Evolutionary conservation across 2,797 vertebrate genomes (phyloP).

Genomic region (Xerus rutilus): DNA sequence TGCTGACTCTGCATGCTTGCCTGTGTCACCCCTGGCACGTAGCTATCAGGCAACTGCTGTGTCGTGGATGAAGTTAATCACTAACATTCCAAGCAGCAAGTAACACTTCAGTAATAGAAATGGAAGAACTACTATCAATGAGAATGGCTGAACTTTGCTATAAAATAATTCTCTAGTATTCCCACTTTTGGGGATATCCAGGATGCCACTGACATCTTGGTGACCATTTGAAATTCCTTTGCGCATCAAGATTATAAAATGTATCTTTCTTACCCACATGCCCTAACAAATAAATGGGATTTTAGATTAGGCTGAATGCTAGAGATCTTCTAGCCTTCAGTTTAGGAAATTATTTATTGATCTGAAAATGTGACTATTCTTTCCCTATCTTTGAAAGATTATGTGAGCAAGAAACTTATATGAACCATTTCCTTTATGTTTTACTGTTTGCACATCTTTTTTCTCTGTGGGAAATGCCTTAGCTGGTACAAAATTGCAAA

Average conservation of each 20-base stretch:
- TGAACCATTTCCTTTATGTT: neutral
- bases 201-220: neutral
- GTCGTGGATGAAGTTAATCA: neutral
- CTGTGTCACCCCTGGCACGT: neutral
- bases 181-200: neutral
- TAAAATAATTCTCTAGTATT: neutral
- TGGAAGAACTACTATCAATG: neutral
- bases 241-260: slow-evolving; percentile 6
- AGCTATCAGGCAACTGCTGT: neutral
- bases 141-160: neutral
- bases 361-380: neutral
- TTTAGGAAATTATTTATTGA: slow-evolving; percentile 38
- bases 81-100: neutral
- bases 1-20: neutral
- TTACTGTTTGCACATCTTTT: slow-evolving; percentile 19
- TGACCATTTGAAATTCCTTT: neutral
- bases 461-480: slow-evolving; percentile 11
- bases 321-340: neutral
- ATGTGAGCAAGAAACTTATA: neutral
- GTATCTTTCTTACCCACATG: neutral
- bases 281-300: neutral
- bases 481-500: slow-evolving; percentile 2
- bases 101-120: neutral
- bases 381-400: slow-evolving; percentile 15
- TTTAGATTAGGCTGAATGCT: neutral